A percentile compares a stretch with the other conserved stretches of the same genome.
phyloP scores from a whole-genome alignment of 2,113 vertebrate species.

The Aphelocoma coerulescens region DNA sequence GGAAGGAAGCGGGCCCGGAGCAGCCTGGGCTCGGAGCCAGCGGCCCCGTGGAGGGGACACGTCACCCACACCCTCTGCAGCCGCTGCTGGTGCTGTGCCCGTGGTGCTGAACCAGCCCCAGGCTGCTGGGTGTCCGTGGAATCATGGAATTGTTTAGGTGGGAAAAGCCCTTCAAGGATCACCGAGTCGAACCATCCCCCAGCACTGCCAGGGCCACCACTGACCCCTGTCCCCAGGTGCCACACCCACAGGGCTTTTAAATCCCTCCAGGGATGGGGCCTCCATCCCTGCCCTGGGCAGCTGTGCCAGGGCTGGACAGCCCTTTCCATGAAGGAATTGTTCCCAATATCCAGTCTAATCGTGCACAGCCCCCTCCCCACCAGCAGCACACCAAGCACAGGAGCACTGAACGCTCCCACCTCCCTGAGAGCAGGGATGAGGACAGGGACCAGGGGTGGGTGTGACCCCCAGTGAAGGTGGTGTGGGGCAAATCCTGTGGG shows the following conservation, averaged over 20 bases:
- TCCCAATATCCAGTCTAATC: accelerated
- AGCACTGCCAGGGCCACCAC: background rate
- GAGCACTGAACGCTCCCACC: background rate
- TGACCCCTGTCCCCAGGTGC: background rate
- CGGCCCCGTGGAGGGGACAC: background rate
- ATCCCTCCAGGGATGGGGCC: background rate
- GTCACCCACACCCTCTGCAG: background rate
- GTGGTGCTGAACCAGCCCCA: accelerated
- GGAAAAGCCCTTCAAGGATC: background rate
- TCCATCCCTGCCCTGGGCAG: background rate
- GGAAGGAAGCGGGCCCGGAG: background rate
- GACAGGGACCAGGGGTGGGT: background rate
- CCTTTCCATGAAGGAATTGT: background rate
- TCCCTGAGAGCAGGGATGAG: background rate
- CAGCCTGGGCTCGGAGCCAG: background rate
- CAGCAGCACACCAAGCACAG: background rate
- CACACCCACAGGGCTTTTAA: background rate
- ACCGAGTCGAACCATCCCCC: background rate
- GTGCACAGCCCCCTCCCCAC: background rate
- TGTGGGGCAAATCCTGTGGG: accelerated
- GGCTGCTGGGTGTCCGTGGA: background rate
- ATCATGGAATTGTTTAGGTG: background rate
- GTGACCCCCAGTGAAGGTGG: background rate
- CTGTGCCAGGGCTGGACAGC: no score
- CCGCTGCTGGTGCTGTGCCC: background rate